Base-by-base conservation (phyloP, 2,888 invertebrate species). In the Malthinus seriepunctatus region DNA sequence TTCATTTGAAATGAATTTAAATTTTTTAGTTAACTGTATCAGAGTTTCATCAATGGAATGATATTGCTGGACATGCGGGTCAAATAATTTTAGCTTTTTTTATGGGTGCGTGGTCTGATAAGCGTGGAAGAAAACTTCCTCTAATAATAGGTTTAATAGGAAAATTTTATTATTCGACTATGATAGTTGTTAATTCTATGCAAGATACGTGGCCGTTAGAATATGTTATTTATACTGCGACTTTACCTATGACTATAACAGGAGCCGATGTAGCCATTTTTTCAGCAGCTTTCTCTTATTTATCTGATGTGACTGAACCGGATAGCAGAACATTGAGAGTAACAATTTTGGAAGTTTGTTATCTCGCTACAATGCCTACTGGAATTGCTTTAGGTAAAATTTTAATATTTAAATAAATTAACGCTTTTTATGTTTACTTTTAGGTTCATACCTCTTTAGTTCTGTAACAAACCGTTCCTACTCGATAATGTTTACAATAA, bases 251-350 rank as follows among this genome's bases (percentile, higher is more conserved):
- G 77, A 88, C 90, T 0, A 69, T 92, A 45, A 87, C 91, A 0
- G 92, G 91, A 0, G 89, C 89, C 0, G 90, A 91, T 72, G 83
- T 92, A 35, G 89, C 90, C 0, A 90, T 92, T 65, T 92, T 92
- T 73, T 89, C 89, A 1, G 87, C 88, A 0, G 88, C 88, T 61
- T 91, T 91, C 71, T 83, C 91, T 0, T 94, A 94, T 73, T 83
- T 95, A 46, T 87, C 92, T 1, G 93, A 94, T 69, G 83, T 93
- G 12, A 86, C 92, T 0, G 83, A 86, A 0, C 67, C 84, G 1
- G 78, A 85, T 57, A 85, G 87, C 66, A 83, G 94, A 57, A 95
- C 95, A 0, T 74, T 91, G 12, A 81, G 94, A 59, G 88, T 95
- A 3, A 90, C 92, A 0, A 86, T 95, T 48, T 76, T 95, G 52